Conservation (phyloP, 1,140 invertebrate genomes). For the Vollenhovia emeryi region DNA sequence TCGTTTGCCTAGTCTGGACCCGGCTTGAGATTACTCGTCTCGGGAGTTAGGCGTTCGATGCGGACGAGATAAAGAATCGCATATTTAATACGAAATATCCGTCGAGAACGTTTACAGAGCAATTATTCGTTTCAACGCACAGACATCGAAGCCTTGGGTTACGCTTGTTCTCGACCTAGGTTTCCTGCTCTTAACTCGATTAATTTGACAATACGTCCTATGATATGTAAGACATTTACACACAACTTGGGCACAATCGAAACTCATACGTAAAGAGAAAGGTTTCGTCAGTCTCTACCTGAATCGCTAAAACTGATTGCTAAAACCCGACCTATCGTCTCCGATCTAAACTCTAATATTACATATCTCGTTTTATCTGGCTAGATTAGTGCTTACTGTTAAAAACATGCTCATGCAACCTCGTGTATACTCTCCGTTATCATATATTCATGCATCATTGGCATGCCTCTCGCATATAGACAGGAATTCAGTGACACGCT, state of each 20-base stretch:
- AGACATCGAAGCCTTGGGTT: neutral
- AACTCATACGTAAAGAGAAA: neutral
- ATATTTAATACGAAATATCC: neutral
- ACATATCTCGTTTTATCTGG: conserved; percentile 60
- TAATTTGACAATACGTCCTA: neutral
- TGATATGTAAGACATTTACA: neutral
- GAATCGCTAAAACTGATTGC: neutral
- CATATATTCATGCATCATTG: conserved; percentile 74
- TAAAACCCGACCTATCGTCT: conserved; percentile 4
- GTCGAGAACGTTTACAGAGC: neutral
- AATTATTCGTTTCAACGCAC: neutral
- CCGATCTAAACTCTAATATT: conserved; percentile 50
- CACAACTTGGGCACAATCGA: neutral
- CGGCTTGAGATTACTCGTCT: conserved; percentile 2
- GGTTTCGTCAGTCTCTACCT: conserved; percentile 8
- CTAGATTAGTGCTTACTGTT: conserved; percentile 72
- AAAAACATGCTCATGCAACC: conserved; percentile 77
- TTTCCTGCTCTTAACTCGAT: neutral
- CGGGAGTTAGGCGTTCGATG: neutral
- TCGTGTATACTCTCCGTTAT: conserved; percentile 66
- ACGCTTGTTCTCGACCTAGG: neutral
- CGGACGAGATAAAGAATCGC: neutral
- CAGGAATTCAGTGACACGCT: conserved; percentile 64
- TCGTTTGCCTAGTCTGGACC: neutral
- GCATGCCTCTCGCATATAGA: conserved; percentile 69